A percentile compares a stretch with the other conserved stretches of the same genome.
phyloP scores from a whole-genome alignment of 2,113 vertebrate genomes.

The Todiramphus saurophagus region DNA sequence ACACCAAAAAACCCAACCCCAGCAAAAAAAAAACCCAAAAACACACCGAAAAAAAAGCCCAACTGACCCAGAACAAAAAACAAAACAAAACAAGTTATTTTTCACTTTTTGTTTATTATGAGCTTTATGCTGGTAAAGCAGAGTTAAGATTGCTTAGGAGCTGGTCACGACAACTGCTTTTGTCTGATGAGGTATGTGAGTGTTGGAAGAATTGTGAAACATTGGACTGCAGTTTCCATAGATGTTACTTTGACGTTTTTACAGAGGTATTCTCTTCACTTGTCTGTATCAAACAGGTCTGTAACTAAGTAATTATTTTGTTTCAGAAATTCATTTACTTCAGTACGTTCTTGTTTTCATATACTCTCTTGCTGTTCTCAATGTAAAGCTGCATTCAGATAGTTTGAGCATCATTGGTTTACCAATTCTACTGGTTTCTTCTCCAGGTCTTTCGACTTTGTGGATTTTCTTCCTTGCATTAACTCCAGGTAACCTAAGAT shows the following conservation, averaged over 20 bases:
- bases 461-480: neutral
- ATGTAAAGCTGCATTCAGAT: neutral
- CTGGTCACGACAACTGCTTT: neutral
- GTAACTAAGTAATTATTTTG: neutral
- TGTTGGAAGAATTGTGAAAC: slow-evolving; percentile 32
- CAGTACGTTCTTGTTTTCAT: neutral
- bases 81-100: neutral
- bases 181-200: slow-evolving; percentile 20
- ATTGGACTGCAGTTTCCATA: slow-evolving; percentile 21
- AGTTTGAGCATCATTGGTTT: neutral
- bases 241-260: slow-evolving; percentile 19
- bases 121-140: neutral
- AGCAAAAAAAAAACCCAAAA: too few relatives aligned
- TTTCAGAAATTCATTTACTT: slow-evolving; percentile 6
- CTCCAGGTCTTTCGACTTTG: neutral
- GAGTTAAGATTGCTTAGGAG: neutral
- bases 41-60: too few relatives aligned
- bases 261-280: neutral
- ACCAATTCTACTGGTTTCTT: neutral
- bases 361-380: neutral
- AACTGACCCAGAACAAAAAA: neutral
- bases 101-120: neutral
- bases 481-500: neutral
- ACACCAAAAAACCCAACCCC: neutral
- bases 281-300: neutral